Percentiles rank a stretch among this genome's conserved stretches.
These are phyloP conservation scores for Heterotilapia buettikoferi DNA, from an alignment of 2,113 vertebrate species.

Conservation along the genomic window DNA sequence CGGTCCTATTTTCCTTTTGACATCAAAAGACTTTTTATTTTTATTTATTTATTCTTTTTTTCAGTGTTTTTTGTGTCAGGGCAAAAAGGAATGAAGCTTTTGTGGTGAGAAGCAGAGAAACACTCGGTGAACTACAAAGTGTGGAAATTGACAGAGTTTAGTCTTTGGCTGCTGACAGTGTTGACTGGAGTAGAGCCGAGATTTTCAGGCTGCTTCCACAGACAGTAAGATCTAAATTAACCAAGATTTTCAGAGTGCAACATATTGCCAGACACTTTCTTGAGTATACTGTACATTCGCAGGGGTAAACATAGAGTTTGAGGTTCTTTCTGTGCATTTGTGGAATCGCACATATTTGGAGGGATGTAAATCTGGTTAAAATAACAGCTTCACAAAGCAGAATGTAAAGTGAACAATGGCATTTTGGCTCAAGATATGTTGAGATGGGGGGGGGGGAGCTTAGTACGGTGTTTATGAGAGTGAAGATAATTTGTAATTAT, in stretches of 20 bases:
- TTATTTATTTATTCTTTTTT: neutral
- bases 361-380: neutral
- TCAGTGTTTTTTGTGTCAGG: conserved; percentile 3
- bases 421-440: neutral
- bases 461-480: neutral
- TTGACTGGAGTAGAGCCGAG: conserved; percentile 27
- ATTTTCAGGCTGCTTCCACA: conserved; percentile 15
- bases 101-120: conserved; percentile 8
- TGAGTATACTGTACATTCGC: neutral
- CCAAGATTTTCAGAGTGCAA: neutral
- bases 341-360: neutral
- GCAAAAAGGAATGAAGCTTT: neutral
- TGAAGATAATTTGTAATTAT: neutral
- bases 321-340: neutral
- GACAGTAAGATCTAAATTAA: conserved; percentile 35
- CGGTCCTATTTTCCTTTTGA: neutral
- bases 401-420: neutral
- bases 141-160: conserved; percentile 41
- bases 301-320: neutral
- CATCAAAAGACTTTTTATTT: conserved; percentile 11
- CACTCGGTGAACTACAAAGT: conserved; percentile 33
- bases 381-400: neutral
- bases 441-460: rapidly evolving
- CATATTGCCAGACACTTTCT: neutral
- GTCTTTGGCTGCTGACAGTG: conserved; percentile 44